A percentile compares a stretch with the other conserved stretches of the same genome.
These are phyloP conservation scores for Ligdia adustata DNA, from an alignment of 2,888 invertebrate genomes.

Conservation along the genomic window DNA sequence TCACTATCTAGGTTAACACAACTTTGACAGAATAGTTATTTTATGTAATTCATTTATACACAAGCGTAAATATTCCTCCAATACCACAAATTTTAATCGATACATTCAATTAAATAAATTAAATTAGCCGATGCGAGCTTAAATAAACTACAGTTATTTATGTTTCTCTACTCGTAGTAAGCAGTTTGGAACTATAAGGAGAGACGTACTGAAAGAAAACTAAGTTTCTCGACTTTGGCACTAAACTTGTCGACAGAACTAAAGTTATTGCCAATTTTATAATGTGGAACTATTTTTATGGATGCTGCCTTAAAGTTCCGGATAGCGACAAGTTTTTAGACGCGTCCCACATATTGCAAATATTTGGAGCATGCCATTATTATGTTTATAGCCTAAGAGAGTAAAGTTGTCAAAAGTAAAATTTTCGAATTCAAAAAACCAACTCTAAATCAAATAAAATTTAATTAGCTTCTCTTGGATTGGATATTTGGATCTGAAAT, in stretches of 20 bases:
- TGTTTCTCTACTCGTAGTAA: conserved; percentile 3
- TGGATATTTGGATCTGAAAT: too few species aligned
- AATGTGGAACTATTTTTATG: background rate
- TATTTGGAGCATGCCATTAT: too few species aligned
- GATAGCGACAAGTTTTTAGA: background rate
- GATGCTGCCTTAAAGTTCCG: too few species aligned
- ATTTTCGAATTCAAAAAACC: too few species aligned
- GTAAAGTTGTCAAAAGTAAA: too few species aligned
- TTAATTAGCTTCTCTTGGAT: background rate
- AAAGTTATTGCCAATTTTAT: conserved; percentile 5
- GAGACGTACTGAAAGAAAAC: background rate
- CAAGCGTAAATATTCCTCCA: too few species aligned
- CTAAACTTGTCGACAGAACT: conserved; percentile 2
- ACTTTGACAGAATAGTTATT: too few species aligned
- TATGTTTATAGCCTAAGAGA: too few species aligned
- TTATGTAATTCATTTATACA: too few species aligned
- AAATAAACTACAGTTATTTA: conserved; percentile 3
- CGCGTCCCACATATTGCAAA: background rate
- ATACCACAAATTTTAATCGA: too few species aligned
- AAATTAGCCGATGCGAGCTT: background rate
- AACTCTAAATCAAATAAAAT: background rate
- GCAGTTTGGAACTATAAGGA: conserved; percentile 3
- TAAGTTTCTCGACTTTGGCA: conserved; percentile 4
- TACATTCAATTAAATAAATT: too few species aligned
- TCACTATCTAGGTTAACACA: too few species aligned